These are phyloP conservation scores for Cololabis saira DNA, from an alignment of 2,113 vertebrate species.

Conservation along the genomic window DNA sequence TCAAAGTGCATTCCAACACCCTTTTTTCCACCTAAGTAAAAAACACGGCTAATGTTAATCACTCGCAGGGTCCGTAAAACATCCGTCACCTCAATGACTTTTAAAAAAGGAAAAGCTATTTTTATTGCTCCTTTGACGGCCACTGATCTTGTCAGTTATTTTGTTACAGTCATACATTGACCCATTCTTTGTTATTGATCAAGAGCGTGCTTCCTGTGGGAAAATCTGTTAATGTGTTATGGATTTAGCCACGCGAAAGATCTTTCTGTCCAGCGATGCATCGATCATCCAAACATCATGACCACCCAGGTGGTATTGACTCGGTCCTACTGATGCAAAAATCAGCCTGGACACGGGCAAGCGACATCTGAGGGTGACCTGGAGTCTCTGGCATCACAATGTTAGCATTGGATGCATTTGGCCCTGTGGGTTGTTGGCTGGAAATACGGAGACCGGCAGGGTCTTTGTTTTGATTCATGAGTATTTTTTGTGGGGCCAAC, in stretches of 20 bases:
- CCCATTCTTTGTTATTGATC: not conserved
- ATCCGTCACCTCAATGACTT: not conserved
- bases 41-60: not conserved
- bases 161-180: not conserved
- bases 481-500: no score
- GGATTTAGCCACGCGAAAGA: not conserved
- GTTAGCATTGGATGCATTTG: no score
- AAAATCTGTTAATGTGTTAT: not conserved
- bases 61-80: not conserved
- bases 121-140: not conserved
- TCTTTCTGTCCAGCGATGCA: no score
- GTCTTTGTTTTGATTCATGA: no score
- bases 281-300: no score
- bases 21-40: not conserved
- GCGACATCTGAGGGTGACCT: no score
- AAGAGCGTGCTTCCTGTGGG: not conserved
- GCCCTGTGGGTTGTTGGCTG: no score
- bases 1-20: slow-evolving; percentile 1
- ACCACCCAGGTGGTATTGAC: no score
- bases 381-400: no score
- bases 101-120: not conserved
- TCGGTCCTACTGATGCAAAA: no score
- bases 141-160: not conserved
- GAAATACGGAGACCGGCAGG: no score
- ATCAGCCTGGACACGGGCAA: no score